Conservation (phyloP, 2,113 vertebrate genomes). For the Xiphophorus couchianus region DNA sequence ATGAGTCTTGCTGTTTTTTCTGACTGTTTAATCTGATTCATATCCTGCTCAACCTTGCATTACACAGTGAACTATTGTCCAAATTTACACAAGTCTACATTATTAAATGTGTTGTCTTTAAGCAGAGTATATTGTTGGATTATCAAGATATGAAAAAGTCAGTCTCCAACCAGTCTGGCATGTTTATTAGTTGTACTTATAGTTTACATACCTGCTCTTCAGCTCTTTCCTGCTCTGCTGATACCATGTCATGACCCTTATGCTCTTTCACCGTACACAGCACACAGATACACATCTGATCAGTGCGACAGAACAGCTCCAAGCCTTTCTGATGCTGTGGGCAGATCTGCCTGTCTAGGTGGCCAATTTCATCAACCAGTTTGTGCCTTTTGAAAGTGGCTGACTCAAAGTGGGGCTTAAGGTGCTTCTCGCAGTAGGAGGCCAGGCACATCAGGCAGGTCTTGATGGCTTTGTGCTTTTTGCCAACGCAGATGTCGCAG, state of each 20-base stretch:
- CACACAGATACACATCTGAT: conserved; percentile 78
- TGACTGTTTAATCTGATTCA: background rate
- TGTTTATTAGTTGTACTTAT: conserved; percentile 19
- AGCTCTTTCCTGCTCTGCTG: conserved; percentile 80
- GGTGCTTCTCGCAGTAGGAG: conserved; percentile 89
- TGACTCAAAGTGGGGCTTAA: conserved; percentile 88
- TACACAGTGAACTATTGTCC: background rate
- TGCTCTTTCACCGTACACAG: conserved; percentile 85
- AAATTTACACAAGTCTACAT: background rate
- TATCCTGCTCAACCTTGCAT: background rate
- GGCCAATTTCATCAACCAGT: conserved; percentile 82
- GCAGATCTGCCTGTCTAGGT: conserved; percentile 80
- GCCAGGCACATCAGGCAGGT: conserved; percentile 93
- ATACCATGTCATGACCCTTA: conserved; percentile 84
- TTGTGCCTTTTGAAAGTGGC: conserved; percentile 90
- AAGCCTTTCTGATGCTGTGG: conserved; percentile 82
- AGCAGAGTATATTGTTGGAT: background rate
- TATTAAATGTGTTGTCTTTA: background rate
- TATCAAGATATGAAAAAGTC: background rate
- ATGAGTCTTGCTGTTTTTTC: background rate
- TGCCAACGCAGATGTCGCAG: conserved; percentile 86
- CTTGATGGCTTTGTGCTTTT: conserved; percentile 83
- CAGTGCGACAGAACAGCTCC: conserved; percentile 82
- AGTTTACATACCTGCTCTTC: conserved; percentile 78
- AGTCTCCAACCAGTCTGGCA: background rate